Conservation (phyloP, 2,113 vertebrate species). For the Bubo scandiacus region DNA sequence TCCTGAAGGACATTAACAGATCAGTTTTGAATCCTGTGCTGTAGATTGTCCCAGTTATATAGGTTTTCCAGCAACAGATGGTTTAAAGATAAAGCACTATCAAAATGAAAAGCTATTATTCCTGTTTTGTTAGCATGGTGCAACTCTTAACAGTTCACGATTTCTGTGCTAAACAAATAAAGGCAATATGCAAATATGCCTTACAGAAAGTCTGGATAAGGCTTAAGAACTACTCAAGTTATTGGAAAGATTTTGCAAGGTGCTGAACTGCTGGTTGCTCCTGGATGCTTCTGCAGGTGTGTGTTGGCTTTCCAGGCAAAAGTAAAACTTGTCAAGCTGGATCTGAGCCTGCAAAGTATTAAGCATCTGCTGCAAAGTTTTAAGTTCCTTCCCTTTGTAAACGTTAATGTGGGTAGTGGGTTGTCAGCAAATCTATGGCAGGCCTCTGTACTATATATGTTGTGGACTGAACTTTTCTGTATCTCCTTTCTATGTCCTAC, state of each 20-base stretch:
- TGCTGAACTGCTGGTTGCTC: neutral
- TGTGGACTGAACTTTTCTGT: neutral
- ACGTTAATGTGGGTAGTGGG: neutral
- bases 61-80: neutral
- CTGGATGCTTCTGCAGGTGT: neutral
- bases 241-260: neutral
- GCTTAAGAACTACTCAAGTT: neutral
- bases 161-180: neutral
- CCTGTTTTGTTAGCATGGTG: neutral
- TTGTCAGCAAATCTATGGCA: neutral
- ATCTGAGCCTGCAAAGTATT: neutral
- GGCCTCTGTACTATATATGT: neutral
- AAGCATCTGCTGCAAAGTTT: neutral
- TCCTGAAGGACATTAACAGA: neutral
- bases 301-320: neutral
- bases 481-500: neutral
- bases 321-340: neutral
- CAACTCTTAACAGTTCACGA: neutral
- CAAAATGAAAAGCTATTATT: neutral
- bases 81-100: neutral
- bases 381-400: neutral
- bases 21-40: neutral
- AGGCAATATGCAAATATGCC: neutral
- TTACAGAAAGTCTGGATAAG: neutral
- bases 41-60: neutral